phyloP scores from a whole-genome alignment of 2,113 vertebrate species.

The Cygnus atratus region DNA sequence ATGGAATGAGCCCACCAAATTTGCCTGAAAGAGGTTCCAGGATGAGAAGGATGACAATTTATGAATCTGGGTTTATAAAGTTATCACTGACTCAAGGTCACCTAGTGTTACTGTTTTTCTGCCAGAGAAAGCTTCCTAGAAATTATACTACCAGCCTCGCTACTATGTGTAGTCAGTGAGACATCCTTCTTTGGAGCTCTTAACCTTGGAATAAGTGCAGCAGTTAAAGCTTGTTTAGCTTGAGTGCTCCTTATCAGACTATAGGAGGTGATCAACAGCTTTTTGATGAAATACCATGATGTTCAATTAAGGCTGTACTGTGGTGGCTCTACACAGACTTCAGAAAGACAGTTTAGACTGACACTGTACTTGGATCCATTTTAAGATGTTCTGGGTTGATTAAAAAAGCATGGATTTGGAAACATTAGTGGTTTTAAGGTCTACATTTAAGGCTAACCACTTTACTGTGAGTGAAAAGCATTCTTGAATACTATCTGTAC shows the following conservation, averaged over 20 bases:
- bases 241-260: neutral
- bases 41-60: neutral
- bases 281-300: neutral
- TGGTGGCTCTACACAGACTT: neutral
- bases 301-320: neutral
- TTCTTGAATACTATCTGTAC: neutral
- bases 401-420: neutral
- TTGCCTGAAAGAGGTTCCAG: neutral
- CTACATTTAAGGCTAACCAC: neutral
- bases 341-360: neutral
- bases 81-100: neutral
- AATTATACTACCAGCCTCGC: neutral
- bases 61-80: neutral
- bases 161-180: neutral
- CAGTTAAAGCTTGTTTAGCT: neutral
- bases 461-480: neutral
- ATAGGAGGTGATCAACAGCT: neutral
- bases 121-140: neutral
- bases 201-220: neutral
- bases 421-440: neutral
- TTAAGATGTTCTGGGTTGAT: neutral
- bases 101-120: neutral
- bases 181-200: neutral
- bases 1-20: neutral
- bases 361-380: neutral